Evolutionary conservation across 2,888 invertebrate genomes (phyloP), one percentile per base, ranked within the genome.

Genomic region (Brassicogethes aeneus): DNA sequence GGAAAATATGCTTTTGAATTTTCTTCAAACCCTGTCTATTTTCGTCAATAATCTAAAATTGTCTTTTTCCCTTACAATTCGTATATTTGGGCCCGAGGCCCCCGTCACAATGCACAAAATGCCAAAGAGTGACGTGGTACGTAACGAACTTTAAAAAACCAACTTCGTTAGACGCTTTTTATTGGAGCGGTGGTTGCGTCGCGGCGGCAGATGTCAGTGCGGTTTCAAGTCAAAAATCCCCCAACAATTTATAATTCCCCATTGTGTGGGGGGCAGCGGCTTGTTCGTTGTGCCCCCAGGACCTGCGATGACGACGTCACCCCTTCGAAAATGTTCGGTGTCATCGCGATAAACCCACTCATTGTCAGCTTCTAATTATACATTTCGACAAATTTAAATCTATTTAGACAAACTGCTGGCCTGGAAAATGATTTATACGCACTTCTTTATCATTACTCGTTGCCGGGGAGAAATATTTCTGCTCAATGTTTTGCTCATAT

Each of bases 191-290:
- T 10, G 23, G 23, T 23, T 5, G 32, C 5, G 32, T 3, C 55
- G 59, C 57, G 60, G 62, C 66, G 65, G 64, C 66, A 66, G 66
- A 66, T 67, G 67, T 67, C 68, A 66, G 60, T 23, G 66, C 60
- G 66, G 66, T 63, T 64, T 63, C 58, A 57, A 65, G 62, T 65
- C 64, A 65, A 64, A 64, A 62, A 62, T 62, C 63, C 61, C 62
- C 61, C 62, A 59, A 57, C 61, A 61, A 61, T 64, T 64, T 64
- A 64, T 62, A 64, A 63, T 61, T 62, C 64, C 64, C 64, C 54
- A 56, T 56, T 57, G 61, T 58, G 55, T 54, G 55, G 54, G 55
- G 55, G 55, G 54, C 39, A 23, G 23, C 5, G 23, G 32, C 32
- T 32, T 32, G 12, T 8, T 13, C 12, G 23, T 23, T 8, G 3